Conservation (phyloP, 2,888 invertebrate genomes). For the Coelinius sp. region DNA sequence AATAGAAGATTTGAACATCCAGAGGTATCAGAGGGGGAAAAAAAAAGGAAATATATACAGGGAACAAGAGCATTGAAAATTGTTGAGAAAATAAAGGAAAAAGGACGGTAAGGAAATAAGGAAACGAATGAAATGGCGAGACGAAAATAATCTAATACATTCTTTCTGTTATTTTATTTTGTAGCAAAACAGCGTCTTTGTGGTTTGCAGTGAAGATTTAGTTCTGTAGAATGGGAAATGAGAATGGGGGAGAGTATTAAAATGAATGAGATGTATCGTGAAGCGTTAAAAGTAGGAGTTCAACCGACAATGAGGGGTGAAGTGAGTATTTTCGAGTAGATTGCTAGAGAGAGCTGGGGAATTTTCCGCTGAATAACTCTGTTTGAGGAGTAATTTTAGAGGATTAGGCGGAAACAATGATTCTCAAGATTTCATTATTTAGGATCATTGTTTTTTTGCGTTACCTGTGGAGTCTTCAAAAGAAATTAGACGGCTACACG, state of each 20-base stretch:
- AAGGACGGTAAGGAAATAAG: slow-evolving; percentile 3
- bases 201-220: slow-evolving; percentile 8
- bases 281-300: neutral
- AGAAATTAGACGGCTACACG: no score
- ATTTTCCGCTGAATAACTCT: neutral
- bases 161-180: neutral
- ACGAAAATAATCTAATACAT: neutral
- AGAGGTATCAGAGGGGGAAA: neutral
- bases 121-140: slow-evolving; percentile 7
- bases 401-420: no score
- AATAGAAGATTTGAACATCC: neutral
- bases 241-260: neutral
- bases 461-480: no score
- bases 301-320: neutral
- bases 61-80: neutral
- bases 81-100: slow-evolving; percentile 10
- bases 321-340: neutral
- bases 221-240: neutral
- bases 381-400: neutral
- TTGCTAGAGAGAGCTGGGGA: neutral
- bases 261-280: slow-evolving; percentile 11
- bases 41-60: neutral
- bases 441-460: no score
- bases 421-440: no score
- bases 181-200: neutral